Conservation (phyloP, 1,140 invertebrate species). For the Mya arenaria region DNA sequence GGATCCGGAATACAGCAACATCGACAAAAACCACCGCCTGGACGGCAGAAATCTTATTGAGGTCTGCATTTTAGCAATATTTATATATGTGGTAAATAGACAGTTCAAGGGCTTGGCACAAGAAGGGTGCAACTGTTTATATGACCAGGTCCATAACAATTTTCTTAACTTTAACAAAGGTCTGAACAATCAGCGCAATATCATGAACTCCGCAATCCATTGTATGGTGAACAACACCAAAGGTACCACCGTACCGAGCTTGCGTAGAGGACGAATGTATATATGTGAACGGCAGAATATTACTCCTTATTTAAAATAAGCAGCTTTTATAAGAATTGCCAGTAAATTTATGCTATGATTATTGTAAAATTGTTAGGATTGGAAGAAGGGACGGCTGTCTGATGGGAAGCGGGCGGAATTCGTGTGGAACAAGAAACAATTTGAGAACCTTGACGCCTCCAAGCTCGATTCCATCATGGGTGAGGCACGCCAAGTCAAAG, state of each 20-base stretch:
- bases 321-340: too few species aligned
- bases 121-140: neutral
- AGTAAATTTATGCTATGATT: too few species aligned
- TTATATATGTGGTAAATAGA: neutral
- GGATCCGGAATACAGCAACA: slow-evolving; percentile 70
- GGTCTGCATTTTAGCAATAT: neutral
- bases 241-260: neutral
- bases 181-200: too few species aligned
- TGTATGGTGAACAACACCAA: neutral
- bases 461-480: slow-evolving; percentile 69
- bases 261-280: too few species aligned
- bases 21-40: slow-evolving; percentile 86
- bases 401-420: slow-evolving; percentile 55
- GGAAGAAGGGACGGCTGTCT: slow-evolving; percentile 37
- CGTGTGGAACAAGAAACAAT: slow-evolving; percentile 79
- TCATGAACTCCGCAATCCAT: neutral
- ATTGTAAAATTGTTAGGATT: slow-evolving; percentile 47
- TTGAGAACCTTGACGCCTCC: slow-evolving; percentile 84
- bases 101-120: neutral
- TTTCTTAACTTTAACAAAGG: too few species aligned
- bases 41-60: slow-evolving; percentile 89
- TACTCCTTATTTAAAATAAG: too few species aligned
- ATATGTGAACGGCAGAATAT: too few species aligned
- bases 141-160: neutral
- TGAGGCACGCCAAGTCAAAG: slow-evolving; percentile 28